Base-by-base conservation (phyloP, 2,113 vertebrate genomes). In the Sarotherodon lohbergeri region DNA sequence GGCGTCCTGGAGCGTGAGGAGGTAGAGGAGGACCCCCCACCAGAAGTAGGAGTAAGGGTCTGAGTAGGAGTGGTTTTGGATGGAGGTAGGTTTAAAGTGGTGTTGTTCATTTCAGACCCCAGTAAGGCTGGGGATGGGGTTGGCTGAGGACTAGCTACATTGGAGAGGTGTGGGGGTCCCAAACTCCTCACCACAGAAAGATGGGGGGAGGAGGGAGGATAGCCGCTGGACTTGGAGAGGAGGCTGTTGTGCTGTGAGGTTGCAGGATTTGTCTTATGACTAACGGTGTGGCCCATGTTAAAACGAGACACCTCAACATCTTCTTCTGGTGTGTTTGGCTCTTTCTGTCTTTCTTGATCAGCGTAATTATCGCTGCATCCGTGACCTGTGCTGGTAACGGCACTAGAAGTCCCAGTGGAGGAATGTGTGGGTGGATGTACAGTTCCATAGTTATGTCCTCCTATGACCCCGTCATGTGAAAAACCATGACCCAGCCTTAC, bases 1-100 rank as follows among this genome's bases (percentile, higher is more conserved):
- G 98, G 97, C 0, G 97, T 98, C 43, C 97, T 97, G 27, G 97
- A 97, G n/a, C 97, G 97, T 1, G 97, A 96, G 1, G 96, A 95
- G 81, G 94, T 89, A 80, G 96, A 95, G 17, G 96, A 95, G 13
- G 95, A 93, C 5, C 95, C 94, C 76, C 91, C 95, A n/a, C 86
- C 90, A 16, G 93, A 92, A 41, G 93, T 89, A 19, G 94, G 86
- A 43, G 94, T 95, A 68, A 91, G 91, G 36, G 90, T 95, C 86
- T 96, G 95, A 56, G 94, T 91, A 73, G 94, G 94, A 84, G 93
- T 91, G 88, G 87, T 93, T 59, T 96, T 95, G 63, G 93, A 91
- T 84, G 89, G 93, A 93, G 92, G 91, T 94, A 92, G 95, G 86
- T 85, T 95, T 76, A 94, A 87, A 54, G 91, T 54, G 54, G 80